Base-by-base conservation (phyloP, 2,888 invertebrate species). In the Philereme transversata region DNA sequence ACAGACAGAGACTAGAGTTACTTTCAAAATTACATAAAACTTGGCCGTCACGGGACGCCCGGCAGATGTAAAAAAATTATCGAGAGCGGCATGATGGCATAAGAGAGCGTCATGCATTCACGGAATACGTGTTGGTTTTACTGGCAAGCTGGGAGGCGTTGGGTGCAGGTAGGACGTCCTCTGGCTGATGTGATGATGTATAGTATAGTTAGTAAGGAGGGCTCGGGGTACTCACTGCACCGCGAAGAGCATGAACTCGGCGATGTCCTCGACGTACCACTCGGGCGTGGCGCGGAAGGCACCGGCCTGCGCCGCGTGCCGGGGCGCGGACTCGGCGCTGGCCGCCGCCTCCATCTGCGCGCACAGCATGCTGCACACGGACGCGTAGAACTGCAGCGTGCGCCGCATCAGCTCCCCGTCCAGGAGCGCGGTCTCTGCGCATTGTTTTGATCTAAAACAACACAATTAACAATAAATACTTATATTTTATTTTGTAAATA, bases 201-300 rank as follows among this genome's bases (percentile, higher is more conserved):
- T 22, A 22, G 22, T 22, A 22, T 22, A 22, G 22, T 22, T 22
- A 22, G 22, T 22, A 3, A 22, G 22, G 22, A 22, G 22, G 22
- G 22, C 22, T 22, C 22, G 22, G 22, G 22, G 11, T 51, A 60
- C 57, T 96, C 90, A 97, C 97, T 98, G 98, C 78, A 99, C 94
- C 4, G 97, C 95, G 82, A 99, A 98, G 40, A 98, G 94, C 77
- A 99, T 94, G 88, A 99, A 98, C 88, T 99, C 99, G 8, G 99
- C 98, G 74, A 99, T 96, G 83, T 99, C 99, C 88, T 99, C 99
- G 72, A 99, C 95, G 86, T 98, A 97, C 97, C 98, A 99, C 93
- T 99, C 99, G 45, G 99, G 99, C 80, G 98, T 93, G 74, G 98
- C 97, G 56, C 96, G 95, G 93, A 99, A 99, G 73, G 96, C 94